Conservation (phyloP, 2,888 invertebrate species). For the Eulithis testata region DNA sequence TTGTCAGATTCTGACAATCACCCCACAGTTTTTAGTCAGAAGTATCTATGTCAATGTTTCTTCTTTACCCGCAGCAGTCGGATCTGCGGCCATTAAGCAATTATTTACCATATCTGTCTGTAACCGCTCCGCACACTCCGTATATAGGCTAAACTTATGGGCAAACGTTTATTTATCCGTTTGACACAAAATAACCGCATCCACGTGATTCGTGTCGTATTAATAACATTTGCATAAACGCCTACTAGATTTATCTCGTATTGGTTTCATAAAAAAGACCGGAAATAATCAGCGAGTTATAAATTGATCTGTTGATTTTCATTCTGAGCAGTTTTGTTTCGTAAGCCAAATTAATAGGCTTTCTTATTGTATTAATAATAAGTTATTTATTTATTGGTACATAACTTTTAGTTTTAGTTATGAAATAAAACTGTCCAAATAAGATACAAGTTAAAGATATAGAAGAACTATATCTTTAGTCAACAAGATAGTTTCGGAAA, state of each 20-base stretch:
- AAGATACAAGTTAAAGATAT: too few relatives aligned
- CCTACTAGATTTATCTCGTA: conserved; percentile 11
- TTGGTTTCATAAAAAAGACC: conserved; percentile 20
- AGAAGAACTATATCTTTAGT: too few relatives aligned
- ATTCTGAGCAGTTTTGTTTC: conserved; percentile 2
- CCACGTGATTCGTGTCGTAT: conserved; percentile 21
- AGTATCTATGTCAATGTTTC: conserved; percentile 1
- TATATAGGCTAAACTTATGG: conserved; percentile 30
- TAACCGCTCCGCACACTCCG: conserved; percentile 23
- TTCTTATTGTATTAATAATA: too few relatives aligned
- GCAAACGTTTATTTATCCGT: conserved; percentile 24
- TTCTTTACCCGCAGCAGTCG: conserved; percentile 2
- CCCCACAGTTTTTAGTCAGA: too few relatives aligned
- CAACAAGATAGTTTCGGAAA: too few relatives aligned
- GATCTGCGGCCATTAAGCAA: conserved; percentile 23
- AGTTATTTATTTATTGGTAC: too few relatives aligned
- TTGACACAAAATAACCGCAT: conserved; percentile 15
- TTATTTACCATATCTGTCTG: conserved; percentile 38
- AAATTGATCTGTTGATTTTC: neutral
- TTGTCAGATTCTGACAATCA: too few relatives aligned
- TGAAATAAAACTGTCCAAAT: too few relatives aligned
- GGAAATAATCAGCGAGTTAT: conserved; percentile 21
- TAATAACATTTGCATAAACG: conserved; percentile 31
- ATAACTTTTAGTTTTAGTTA: too few relatives aligned
- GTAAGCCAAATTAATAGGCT: too few relatives aligned